phyloP scores from a whole-genome alignment of 2,797 vertebrate genomes.

The Tragelaphus eurycerus region DNA sequence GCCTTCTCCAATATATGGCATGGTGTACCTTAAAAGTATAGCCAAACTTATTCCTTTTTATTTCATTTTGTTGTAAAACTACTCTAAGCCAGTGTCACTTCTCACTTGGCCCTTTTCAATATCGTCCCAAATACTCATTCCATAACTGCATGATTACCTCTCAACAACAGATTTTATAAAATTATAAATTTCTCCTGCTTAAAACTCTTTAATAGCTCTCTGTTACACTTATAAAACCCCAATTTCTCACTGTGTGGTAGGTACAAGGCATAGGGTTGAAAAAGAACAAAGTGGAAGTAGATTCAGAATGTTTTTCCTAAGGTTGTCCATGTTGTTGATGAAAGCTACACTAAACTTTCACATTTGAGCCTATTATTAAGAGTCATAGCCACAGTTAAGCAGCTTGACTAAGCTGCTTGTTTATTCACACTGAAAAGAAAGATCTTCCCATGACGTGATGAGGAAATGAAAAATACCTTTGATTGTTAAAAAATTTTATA shows the following conservation, averaged over 20 bases:
- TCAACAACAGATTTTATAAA: neutral
- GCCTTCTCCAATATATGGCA: neutral
- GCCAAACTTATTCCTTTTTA: neutral
- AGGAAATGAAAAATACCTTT: neutral
- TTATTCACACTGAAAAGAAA: neutral
- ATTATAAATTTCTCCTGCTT: neutral
- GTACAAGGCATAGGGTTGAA: neutral
- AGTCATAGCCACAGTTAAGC: neutral
- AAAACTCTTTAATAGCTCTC: neutral
- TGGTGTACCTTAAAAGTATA: neutral
- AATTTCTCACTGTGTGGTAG: neutral
- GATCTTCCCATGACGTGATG: neutral
- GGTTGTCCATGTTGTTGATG: neutral
- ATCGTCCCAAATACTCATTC: neutral
- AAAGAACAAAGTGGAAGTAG: neutral
- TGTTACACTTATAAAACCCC: neutral
- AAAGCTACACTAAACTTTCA: neutral
- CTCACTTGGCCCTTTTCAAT: neutral
- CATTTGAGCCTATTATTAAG: neutral
- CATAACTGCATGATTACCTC: neutral
- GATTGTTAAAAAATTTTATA: neutral
- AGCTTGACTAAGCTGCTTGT: neutral
- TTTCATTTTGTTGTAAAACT: neutral
- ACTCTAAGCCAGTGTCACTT: neutral
- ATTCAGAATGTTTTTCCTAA: neutral